phyloP scores from a whole-genome alignment of 2,797 vertebrate genomes.

The Anniella stebbinsi region DNA sequence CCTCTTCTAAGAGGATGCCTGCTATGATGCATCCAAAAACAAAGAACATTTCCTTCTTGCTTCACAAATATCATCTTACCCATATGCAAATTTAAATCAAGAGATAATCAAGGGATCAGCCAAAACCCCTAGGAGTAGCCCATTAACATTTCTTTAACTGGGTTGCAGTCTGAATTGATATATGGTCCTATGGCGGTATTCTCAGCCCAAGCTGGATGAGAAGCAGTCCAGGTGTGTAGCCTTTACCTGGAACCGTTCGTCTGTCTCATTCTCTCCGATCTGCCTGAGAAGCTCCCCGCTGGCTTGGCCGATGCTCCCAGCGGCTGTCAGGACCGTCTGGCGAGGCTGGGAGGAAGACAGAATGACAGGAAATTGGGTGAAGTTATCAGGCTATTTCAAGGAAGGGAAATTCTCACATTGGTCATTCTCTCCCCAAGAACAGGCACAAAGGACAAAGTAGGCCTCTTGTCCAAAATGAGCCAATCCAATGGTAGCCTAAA shows the following conservation, averaged over 20 bases:
- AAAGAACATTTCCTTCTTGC: background rate
- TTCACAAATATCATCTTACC: background rate
- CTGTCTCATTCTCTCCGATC: conserved; percentile 97
- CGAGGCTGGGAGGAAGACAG: conserved; percentile 84
- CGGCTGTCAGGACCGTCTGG: conserved; percentile 96
- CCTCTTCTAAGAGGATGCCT: too few relatives aligned
- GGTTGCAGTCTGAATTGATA: too few relatives aligned
- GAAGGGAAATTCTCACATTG: conserved; percentile 8
- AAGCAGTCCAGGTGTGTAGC: too few relatives aligned
- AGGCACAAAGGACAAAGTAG: background rate
- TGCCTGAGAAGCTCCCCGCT: conserved; percentile 96
- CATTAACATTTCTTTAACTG: background rate
- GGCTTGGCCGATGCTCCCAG: conserved; percentile 97
- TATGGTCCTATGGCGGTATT: too few relatives aligned
- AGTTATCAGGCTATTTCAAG: background rate
- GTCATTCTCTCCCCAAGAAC: background rate
- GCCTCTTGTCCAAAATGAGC: background rate
- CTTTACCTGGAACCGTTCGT: conserved; percentile 96
- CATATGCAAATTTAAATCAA: background rate
- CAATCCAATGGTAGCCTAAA: background rate
- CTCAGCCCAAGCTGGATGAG: background rate
- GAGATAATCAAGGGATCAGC: background rate
- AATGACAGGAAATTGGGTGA: conserved; percentile 29
- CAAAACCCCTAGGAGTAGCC: too few relatives aligned
- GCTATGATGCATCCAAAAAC: background rate